phyloP scores from a whole-genome alignment of 1,140 invertebrate species.

The Diabrotica undecimpunctata region DNA sequence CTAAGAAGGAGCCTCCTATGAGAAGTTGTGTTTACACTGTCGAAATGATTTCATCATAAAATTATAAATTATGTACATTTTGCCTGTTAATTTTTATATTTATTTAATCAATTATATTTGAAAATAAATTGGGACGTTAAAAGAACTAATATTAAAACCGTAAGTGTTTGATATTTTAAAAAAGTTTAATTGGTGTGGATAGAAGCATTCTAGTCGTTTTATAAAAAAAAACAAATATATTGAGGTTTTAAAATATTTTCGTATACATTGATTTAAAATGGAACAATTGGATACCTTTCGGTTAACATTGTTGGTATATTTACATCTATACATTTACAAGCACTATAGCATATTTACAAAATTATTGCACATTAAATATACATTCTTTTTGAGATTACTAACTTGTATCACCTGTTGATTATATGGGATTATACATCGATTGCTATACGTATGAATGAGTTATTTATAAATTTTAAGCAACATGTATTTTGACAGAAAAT shows the following conservation, averaged over 20 bases:
- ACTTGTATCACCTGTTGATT: constrained; percentile 12
- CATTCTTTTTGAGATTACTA: constrained; percentile 28
- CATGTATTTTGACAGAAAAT: constrained; percentile 13
- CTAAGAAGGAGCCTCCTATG: too few relatives aligned
- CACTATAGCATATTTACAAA: constrained; percentile 44
- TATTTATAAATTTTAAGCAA: constrained; percentile 18
- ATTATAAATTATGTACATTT: too few relatives aligned
- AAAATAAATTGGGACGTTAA: too few relatives aligned
- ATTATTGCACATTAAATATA: constrained; percentile 49
- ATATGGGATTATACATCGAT: constrained; percentile 15
- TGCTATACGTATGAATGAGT: constrained; percentile 12
- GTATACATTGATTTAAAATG: constrained; percentile 38
- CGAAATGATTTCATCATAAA: too few relatives aligned
- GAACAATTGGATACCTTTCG: constrained; percentile 17
- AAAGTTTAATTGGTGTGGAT: too few relatives aligned
- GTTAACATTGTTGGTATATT: constrained; percentile 31
- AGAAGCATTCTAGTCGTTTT: too few relatives aligned
- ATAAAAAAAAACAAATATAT: too few relatives aligned
- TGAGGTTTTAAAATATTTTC: constrained; percentile 25
- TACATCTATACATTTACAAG: constrained; percentile 48
- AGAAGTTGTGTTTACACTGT: too few relatives aligned
- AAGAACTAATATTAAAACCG: too few relatives aligned
- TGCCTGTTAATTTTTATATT: too few relatives aligned
- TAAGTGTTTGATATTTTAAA: too few relatives aligned
- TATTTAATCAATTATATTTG: too few relatives aligned